Evolutionary conservation across 2,888 invertebrate genomes (phyloP), one percentile per base, ranked within the genome.

Genomic region (Hydroisotoma schaefferi): DNA sequence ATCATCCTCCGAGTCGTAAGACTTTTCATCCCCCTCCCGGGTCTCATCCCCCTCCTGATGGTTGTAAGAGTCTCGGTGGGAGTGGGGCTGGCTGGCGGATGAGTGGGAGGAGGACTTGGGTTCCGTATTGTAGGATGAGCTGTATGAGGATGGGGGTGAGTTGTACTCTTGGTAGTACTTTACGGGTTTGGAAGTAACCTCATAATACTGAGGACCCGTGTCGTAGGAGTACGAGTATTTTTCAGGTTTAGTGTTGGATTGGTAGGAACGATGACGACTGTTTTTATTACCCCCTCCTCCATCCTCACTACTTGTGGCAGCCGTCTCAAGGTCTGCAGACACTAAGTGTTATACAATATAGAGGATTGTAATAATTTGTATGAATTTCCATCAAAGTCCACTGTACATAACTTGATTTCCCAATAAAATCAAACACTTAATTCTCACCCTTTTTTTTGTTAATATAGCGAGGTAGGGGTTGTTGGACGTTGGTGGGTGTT

Each of bases 151-250:
- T 4, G 57, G 57, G 1, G 57, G 57, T 2, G 51, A 51, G 29
- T 57, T 27, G 28, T 57, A 57, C 28, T 49, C 51, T 15, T 28
- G 40, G 23, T 37, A 40, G 29, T 57, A 57, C 2, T 28, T 20
- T 15, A 51, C 51, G 1, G 57, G 57, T 25, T 51, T 49, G 1
- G 57, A 57, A 2, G 57, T 57, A 18, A 43, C 37, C 51, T 57
- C 57, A 25, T 57, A 57, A 20, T 57, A 57, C 10, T 57, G 57
- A 1, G 57, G 57, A 2, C 57, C 57, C 0, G 51, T 43, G 20
- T 51, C 47, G 51, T 57, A 57, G 1, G 46, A 29, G 23, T 51
- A 40, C 4, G 40, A 20, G 10, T 57, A 57, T 8, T 38, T 40
- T 25, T 57, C 23, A 1, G 57, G 57, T 18, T 49, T 47, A 20